Evolutionary conservation across 64 coral and sea anemone genomes (phyloP).

Genomic region (Montipora foliosa): DNA sequence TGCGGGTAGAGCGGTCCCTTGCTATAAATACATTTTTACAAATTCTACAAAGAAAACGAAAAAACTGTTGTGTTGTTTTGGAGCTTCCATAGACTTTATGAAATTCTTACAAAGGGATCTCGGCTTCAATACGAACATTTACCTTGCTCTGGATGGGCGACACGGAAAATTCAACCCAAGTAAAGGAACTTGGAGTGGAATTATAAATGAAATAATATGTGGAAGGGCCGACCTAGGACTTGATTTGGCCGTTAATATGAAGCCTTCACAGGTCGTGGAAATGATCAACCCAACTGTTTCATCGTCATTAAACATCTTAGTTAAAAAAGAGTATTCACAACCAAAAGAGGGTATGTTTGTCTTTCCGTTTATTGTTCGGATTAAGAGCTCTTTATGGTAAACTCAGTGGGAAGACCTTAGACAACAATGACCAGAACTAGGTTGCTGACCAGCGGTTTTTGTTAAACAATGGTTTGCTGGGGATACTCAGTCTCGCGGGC

Average conservation of each 20-base stretch:
- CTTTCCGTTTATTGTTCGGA: neutral
- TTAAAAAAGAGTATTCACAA: slow-evolving; percentile 5
- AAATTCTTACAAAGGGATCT: slow-evolving; percentile 59
- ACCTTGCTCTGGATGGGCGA: slow-evolving; percentile 37
- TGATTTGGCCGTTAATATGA: neutral
- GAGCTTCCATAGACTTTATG: slow-evolving; percentile 67
- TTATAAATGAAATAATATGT: slow-evolving; percentile 45
- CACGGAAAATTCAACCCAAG: slow-evolving; percentile 15
- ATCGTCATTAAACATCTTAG: slow-evolving; percentile 52
- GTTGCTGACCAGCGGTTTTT: too few species aligned
- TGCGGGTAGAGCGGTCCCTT: slow-evolving; percentile 8
- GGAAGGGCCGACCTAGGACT: slow-evolving; percentile 37
- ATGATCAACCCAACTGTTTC: slow-evolving; percentile 32
- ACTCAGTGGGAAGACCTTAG: too few species aligned
- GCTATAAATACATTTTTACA: neutral
- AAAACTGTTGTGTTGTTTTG: slow-evolving; percentile 47
- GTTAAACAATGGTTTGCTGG: too few species aligned
- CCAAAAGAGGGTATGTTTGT: neutral
- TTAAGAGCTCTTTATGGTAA: too few species aligned
- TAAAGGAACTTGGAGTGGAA: slow-evolving; percentile 30
- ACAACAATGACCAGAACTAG: too few species aligned
- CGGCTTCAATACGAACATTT: slow-evolving; percentile 51
- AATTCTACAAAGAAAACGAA: slow-evolving; percentile 8
- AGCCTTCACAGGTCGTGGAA: neutral
- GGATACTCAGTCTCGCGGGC: too few species aligned